A percentile compares a stretch with the other conserved stretches of the same genome.
phyloP scores from a whole-genome alignment of 1,140 invertebrate species.

The Diabrotica virgifera region DNA sequence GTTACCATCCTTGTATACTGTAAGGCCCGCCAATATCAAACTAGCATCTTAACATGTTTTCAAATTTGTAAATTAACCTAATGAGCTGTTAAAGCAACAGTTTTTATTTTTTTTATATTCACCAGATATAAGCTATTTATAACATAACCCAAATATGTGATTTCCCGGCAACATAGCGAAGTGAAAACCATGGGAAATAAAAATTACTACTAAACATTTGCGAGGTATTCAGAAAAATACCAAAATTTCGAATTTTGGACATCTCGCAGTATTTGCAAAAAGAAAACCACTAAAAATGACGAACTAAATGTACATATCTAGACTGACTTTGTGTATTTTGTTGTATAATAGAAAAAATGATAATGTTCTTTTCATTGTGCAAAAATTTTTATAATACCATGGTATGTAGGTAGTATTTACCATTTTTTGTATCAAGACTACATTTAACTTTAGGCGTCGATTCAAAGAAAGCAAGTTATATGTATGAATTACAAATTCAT shows the following conservation, averaged over 20 bases:
- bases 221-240: background rate
- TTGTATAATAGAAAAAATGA: constrained; percentile 32
- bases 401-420: constrained; percentile 16
- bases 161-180: too few species aligned
- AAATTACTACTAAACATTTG: constrained; percentile 24
- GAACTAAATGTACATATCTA: constrained; percentile 40
- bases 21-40: too few species aligned
- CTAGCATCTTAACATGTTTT: too few species aligned
- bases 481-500: too few species aligned
- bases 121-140: too few species aligned
- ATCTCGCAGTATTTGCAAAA: background rate
- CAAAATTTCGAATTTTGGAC: background rate
- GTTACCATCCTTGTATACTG: too few species aligned
- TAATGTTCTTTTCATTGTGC: constrained; percentile 32
- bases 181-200: constrained; percentile 8
- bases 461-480: background rate
- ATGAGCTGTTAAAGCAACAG: too few species aligned
- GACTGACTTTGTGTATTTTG: constrained; percentile 43
- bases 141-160: too few species aligned
- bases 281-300: constrained; percentile 25
- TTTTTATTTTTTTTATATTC: too few species aligned
- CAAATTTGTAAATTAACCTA: too few species aligned
- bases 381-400: constrained; percentile 28
- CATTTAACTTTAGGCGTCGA: background rate
- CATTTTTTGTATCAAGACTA: constrained; percentile 17